Base-by-base conservation (phyloP, 2,797 vertebrate species). In the Argyrosomus regius region DNA sequence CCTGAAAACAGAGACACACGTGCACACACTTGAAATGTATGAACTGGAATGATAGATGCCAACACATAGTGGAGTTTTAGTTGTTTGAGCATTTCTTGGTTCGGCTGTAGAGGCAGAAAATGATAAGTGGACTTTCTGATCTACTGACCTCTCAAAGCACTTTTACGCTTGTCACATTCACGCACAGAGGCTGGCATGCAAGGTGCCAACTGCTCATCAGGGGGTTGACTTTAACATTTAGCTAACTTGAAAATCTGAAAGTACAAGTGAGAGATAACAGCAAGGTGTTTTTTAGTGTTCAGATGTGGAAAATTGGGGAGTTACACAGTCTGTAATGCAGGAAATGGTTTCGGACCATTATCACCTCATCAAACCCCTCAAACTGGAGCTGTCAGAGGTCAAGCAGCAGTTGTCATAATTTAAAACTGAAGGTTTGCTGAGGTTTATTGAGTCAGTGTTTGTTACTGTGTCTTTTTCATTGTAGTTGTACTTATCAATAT, bases 11-110 rank as follows among this genome's bases (percentile, higher is more conserved):
- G 39, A 57, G 12, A 60, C 5, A 8, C 31, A 66, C 13, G 43
- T 28, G 8, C 17, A 61, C 31, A 35, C 54, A 65, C 3, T 31
- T 52, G 11, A 18, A 28, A 60, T 39, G 24, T 31, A n/a, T 35
- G 28, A 61, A 39, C 48, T 81, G 78, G 74, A 71, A 65, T 74
- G 75, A 84, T 73, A 82, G 45, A 84, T 68, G 71, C 80, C 2
- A 53, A 59, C 46, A 56, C 4, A 6, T 5, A 9, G n/a, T 0
- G 0, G 22, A 9, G 10, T 35, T 52, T 16, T 0, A 3, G 45
- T 20, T 41, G 5, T 63, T 57, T 1, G 8, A 58, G 10, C 49
- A 20, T 67, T 67, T 72, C 22, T 24, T 10, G 35, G 16, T 65
- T 28, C 5, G 28, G 43, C 18, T 46, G 4, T 52, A 11, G 67